Conservation (phyloP, 2,113 vertebrate species). For the Manacus vitellinus region DNA sequence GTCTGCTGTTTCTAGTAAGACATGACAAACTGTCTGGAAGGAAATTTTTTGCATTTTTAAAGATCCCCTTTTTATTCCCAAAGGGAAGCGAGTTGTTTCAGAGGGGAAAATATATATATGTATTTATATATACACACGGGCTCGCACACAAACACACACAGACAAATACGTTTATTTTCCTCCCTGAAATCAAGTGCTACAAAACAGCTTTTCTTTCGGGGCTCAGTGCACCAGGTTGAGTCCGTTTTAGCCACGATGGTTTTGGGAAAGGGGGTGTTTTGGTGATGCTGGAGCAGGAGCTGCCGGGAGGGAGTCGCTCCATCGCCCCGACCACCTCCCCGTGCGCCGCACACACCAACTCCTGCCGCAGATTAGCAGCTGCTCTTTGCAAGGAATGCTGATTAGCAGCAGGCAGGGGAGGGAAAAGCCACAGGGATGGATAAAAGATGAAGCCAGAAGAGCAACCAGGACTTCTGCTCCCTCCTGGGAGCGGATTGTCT, state of each 20-base stretch:
- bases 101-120: conserved; percentile 52
- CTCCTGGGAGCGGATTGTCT: not conserved
- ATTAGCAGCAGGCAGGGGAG: conserved; percentile 50
- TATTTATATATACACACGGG: conserved; percentile 46
- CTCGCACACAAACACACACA: not conserved
- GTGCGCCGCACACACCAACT: not conserved
- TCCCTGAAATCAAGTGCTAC: not conserved
- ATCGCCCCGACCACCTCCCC: not conserved
- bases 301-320: not conserved
- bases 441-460: conserved; percentile 47
- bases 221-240: not conserved
- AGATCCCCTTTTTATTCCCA: conserved; percentile 61
- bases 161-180: not conserved
- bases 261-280: not conserved
- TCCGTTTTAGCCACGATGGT: fast-evolving
- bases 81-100: conserved; percentile 29
- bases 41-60: conserved; percentile 69
- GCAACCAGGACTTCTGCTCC: not conserved
- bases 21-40: conserved; percentile 68
- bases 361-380: conserved; percentile 27
- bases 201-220: not conserved
- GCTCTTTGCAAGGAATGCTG: conserved; percentile 47
- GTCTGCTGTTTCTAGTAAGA: conserved; percentile 59
- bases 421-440: conserved; percentile 48
- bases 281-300: not conserved